These are phyloP conservation scores for Melanostigma gelatinosum DNA, from an alignment of 2,113 vertebrate genomes.

Conservation along the genomic window DNA sequence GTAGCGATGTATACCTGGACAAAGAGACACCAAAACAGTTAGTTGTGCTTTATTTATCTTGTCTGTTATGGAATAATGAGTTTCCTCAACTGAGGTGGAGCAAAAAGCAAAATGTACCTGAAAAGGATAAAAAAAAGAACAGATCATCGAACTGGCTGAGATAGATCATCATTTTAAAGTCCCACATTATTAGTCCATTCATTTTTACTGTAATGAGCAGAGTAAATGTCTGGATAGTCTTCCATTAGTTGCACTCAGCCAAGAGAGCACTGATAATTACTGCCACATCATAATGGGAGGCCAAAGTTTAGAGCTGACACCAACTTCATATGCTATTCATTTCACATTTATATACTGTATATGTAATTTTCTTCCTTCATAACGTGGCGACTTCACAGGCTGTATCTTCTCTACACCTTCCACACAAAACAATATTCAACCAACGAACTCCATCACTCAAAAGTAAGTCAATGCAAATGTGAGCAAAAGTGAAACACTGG, in stretches of 20 bases:
- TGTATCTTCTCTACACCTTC: constrained; percentile 20
- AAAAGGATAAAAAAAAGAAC: neutral
- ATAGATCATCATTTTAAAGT: neutral
- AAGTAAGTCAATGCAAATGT: constrained; percentile 8
- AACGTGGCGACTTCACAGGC: constrained; percentile 17
- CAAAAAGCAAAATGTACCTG: neutral
- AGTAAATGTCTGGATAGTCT: constrained; percentile 24
- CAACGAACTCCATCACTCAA: neutral
- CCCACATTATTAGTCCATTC: neutral
- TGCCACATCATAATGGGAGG: constrained; percentile 17
- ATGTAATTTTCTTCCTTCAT: neutral
- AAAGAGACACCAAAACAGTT: constrained; percentile 25
- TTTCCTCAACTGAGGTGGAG: neutral
- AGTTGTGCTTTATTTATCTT: neutral
- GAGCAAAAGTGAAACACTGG: neutral
- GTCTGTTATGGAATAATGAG: constrained; percentile 2
- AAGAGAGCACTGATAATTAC: constrained; percentile 16
- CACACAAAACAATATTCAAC: constrained; percentile 14
- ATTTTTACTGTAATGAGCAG: constrained; percentile 22
- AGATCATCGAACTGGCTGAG: neutral
- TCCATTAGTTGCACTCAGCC: constrained; percentile 16
- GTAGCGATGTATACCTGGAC: constrained; percentile 93
- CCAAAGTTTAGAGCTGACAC: neutral
- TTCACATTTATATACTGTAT: neutral
- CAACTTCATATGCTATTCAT: neutral